These are phyloP conservation scores for Stegodyphus mimosarum DNA, from an alignment of 1,140 invertebrate genomes.

Conservation along the genomic window DNA sequence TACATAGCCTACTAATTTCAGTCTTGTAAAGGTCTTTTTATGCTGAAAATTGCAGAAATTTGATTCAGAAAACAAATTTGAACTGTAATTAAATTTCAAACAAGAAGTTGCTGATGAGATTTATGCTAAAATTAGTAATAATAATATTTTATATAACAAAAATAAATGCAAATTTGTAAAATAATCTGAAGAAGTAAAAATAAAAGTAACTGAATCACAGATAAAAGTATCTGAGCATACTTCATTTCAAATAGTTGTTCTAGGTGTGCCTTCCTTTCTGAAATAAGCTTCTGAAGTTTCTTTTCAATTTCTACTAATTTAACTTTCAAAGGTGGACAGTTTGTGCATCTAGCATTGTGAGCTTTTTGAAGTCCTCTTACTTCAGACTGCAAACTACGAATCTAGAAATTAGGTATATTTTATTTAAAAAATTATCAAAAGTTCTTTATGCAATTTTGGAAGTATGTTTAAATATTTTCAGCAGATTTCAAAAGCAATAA, in stretches of 20 bases:
- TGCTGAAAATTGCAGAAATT: too few species aligned
- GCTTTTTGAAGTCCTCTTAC: slow-evolving; percentile 75
- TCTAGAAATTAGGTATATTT: slow-evolving; percentile 69
- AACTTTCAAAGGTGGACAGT: slow-evolving; percentile 74
- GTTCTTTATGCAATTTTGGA: too few species aligned
- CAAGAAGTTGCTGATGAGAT: too few species aligned
- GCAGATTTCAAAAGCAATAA: too few species aligned
- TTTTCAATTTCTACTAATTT: slow-evolving; percentile 74
- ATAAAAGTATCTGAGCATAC: slow-evolving; percentile 70
- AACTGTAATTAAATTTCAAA: too few species aligned
- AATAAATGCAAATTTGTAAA: neutral
- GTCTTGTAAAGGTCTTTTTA: too few species aligned
- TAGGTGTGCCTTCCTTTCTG: slow-evolving; percentile 77
- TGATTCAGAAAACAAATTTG: too few species aligned
- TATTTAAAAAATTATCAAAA: too few species aligned
- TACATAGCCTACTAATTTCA: too few species aligned
- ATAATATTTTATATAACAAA: too few species aligned
- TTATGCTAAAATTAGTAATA: too few species aligned
- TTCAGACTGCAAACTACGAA: slow-evolving; percentile 78
- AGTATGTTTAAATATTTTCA: too few species aligned
- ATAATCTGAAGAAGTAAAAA: neutral
- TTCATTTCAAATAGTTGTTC: slow-evolving; percentile 83
- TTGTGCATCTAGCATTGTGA: slow-evolving; percentile 75
- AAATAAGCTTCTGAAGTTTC: slow-evolving; percentile 71
- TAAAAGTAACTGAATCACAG: neutral